A percentile compares a stretch with the other conserved stretches of the same genome.
These are phyloP conservation scores for Dasypus novemcinctus DNA, from an alignment of 2,113 vertebrate species.

Conservation along the genomic window DNA sequence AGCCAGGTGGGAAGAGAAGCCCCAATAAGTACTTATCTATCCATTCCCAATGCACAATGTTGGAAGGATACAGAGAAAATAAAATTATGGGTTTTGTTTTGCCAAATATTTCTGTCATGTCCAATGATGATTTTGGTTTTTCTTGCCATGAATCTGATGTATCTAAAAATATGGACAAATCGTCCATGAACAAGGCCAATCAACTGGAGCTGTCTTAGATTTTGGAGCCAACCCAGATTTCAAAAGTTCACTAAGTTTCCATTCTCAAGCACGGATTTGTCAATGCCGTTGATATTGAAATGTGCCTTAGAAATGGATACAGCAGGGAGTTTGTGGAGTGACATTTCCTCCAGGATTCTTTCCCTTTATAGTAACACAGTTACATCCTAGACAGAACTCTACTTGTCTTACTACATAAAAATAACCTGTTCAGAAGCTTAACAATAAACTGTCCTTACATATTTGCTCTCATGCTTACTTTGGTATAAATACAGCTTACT, in stretches of 20 bases:
- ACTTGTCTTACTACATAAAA: not conserved
- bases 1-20: not conserved
- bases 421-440: not conserved
- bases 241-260: conserved; percentile 34
- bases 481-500: not conserved
- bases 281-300: conserved; percentile 22
- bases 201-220: conserved; percentile 32
- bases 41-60: not conserved
- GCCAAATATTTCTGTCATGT: conserved; percentile 20
- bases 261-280: conserved; percentile 28
- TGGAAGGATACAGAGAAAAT: conserved; percentile 46
- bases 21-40: not conserved
- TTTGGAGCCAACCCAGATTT: conserved; percentile 45
- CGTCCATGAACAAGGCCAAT: conserved; percentile 17
- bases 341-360: not conserved
- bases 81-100: conserved; percentile 61
- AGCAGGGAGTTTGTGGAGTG: not conserved
- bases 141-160: not conserved
- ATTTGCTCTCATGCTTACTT: not conserved
- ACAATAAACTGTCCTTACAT: not conserved
- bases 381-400: not conserved
- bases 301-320: conserved; percentile 28
- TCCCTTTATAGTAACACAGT: not conserved
- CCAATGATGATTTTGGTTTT: conserved; percentile 35
- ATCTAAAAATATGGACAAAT: conserved; percentile 34